phyloP scores from a whole-genome alignment of 2,888 invertebrate species.

The Mystacides longicornis region DNA sequence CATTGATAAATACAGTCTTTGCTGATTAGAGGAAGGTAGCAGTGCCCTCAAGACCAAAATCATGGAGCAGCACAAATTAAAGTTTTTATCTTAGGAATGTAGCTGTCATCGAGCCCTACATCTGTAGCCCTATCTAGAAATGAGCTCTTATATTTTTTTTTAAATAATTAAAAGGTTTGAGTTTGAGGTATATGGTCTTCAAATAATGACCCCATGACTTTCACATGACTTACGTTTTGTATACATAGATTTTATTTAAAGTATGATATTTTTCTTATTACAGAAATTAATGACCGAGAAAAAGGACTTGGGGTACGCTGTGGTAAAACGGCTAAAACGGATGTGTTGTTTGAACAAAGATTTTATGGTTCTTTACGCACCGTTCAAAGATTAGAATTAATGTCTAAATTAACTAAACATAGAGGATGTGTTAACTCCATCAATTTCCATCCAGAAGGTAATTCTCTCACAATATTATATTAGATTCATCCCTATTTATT shows the following conservation, averaged over 20 bases:
- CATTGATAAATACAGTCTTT: too few species aligned
- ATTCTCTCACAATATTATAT: too few species aligned
- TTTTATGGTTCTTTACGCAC: conserved; percentile 77
- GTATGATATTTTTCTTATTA: conserved; percentile 26
- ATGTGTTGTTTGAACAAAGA: conserved; percentile 55
- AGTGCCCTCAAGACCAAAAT: too few species aligned
- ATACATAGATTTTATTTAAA: background rate
- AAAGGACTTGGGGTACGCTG: conserved; percentile 49
- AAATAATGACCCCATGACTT: background rate
- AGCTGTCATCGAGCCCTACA: too few species aligned
- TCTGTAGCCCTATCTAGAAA: too few species aligned
- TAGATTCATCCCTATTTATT: background rate
- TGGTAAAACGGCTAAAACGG: conserved; percentile 40
- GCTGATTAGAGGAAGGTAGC: too few species aligned
- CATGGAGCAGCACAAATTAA: too few species aligned
- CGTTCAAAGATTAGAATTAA: conserved; percentile 73
- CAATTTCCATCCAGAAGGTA: conserved; percentile 76
- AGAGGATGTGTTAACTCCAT: conserved; percentile 88
- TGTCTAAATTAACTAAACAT: conserved; percentile 71
- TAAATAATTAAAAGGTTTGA: too few species aligned
- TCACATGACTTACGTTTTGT: background rate
- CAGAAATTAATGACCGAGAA: conserved; percentile 60
- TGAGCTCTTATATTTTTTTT: too few species aligned
- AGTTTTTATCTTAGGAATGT: too few species aligned
- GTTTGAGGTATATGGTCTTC: too few species aligned